Conservation (phyloP, 2,113 vertebrate species). For the Lagopus muta region DNA sequence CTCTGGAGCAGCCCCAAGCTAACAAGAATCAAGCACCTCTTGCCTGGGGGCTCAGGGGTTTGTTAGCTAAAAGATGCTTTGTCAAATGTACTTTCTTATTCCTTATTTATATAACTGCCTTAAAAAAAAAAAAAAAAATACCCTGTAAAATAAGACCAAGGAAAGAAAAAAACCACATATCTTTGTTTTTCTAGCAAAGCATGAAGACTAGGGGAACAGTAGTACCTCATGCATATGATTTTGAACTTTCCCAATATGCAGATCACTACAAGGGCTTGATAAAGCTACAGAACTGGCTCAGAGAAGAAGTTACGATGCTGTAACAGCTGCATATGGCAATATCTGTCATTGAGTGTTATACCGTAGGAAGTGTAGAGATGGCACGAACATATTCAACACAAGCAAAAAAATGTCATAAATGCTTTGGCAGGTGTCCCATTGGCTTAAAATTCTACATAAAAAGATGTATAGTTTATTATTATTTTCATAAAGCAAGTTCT, state of each 20-base stretch:
- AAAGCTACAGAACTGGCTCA: background rate
- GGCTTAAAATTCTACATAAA: background rate
- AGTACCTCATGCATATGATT: background rate
- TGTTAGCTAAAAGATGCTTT: constrained; percentile 63
- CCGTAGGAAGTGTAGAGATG: background rate
- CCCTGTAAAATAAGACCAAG: background rate
- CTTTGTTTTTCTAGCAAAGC: background rate
- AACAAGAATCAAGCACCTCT: constrained; percentile 28
- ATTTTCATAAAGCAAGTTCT: background rate
- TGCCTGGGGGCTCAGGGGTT: constrained; percentile 34
- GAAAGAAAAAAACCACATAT: background rate
- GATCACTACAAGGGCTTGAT: background rate
- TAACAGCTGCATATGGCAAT: background rate
- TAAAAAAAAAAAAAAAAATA: background rate
- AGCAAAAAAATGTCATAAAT: background rate
- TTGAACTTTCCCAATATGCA: background rate
- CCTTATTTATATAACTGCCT: constrained; percentile 58
- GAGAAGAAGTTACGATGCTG: background rate
- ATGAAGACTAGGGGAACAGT: background rate
- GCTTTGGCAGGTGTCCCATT: background rate
- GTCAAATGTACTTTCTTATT: constrained; percentile 56
- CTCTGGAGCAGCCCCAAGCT: constrained; percentile 33
- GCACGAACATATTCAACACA: background rate
- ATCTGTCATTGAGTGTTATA: background rate
- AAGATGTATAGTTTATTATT: background rate